Conservation (phyloP, 2,113 vertebrate genomes). For the Labrus mixtus region DNA sequence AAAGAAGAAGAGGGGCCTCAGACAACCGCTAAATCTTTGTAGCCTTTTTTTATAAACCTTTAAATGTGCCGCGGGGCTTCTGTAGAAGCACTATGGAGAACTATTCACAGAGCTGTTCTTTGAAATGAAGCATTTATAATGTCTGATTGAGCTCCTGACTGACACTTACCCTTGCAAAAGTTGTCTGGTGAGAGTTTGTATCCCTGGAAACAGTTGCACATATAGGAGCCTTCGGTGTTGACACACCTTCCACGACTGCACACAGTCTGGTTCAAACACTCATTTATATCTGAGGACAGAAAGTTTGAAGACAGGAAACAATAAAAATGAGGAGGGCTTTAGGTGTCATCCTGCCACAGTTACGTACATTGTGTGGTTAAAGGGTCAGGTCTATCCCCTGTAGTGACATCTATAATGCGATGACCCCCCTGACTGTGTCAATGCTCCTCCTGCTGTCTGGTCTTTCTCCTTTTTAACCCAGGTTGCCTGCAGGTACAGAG, state of each 20-base stretch:
- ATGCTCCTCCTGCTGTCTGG: too few species aligned
- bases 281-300: slow-evolving; percentile 79
- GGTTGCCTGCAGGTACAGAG: too few species aligned
- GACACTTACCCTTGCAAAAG: slow-evolving; percentile 79
- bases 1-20: slow-evolving; percentile 22
- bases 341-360: neutral
- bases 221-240: slow-evolving; percentile 83
- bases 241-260: slow-evolving; percentile 80
- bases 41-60: slow-evolving; percentile 43
- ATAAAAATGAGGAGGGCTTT: neutral
- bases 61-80: slow-evolving; percentile 40
- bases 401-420: neutral
- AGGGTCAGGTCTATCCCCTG: neutral
- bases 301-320: slow-evolving; percentile 9
- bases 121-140: slow-evolving; percentile 4
- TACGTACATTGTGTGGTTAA: neutral
- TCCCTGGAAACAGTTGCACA: slow-evolving; percentile 82
- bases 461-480: too few species aligned
- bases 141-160: slow-evolving; percentile 18
- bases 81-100: slow-evolving; percentile 36
- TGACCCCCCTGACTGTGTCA: too few species aligned
- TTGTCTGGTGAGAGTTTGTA: slow-evolving; percentile 75
- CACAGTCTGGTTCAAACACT: slow-evolving; percentile 77
- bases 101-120: slow-evolving; percentile 43
- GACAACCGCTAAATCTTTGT: slow-evolving; percentile 34